These are phyloP conservation scores for Macquaria ambigua DNA, from an alignment of 2,113 vertebrate genomes.

Conservation along the genomic window DNA sequence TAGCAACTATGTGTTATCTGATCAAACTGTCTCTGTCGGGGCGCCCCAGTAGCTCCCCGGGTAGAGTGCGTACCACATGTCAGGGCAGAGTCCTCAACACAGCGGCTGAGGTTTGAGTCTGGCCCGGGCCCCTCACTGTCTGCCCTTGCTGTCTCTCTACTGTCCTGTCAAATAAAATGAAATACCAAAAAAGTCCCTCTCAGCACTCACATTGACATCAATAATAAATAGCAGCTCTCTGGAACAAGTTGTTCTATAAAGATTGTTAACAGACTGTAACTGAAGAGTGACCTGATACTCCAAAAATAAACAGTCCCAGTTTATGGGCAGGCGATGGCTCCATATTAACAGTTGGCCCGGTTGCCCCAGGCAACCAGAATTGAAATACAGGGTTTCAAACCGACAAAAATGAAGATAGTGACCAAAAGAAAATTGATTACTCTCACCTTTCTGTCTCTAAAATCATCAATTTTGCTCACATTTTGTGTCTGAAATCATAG, in stretches of 20 bases:
- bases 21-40: constrained; percentile 5
- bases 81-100: too few relatives aligned
- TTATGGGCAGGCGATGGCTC: not conserved
- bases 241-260: not conserved
- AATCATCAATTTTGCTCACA: not conserved
- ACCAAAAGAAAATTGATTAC: not conserved
- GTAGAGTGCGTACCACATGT: too few relatives aligned
- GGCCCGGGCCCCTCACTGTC: too few relatives aligned
- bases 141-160: too few relatives aligned
- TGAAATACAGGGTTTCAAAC: not conserved
- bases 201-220: not conserved
- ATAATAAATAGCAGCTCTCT: constrained; percentile 11
- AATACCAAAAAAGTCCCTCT: not conserved
- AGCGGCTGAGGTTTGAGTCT: too few relatives aligned
- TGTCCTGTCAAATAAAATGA: too few relatives aligned
- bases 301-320: not conserved
- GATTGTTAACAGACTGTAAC: not conserved
- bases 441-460: not conserved
- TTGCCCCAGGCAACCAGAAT: not conserved
- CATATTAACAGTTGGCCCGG: not conserved
- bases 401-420: not conserved
- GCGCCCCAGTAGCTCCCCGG: too few relatives aligned
- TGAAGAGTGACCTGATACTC: constrained; percentile 2
- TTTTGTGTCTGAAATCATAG: not conserved
- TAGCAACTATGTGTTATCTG: constrained; percentile 25